Evolutionary conservation across 2,888 invertebrate genomes (phyloP).

Genomic region (Bellardia pandia): DNA sequence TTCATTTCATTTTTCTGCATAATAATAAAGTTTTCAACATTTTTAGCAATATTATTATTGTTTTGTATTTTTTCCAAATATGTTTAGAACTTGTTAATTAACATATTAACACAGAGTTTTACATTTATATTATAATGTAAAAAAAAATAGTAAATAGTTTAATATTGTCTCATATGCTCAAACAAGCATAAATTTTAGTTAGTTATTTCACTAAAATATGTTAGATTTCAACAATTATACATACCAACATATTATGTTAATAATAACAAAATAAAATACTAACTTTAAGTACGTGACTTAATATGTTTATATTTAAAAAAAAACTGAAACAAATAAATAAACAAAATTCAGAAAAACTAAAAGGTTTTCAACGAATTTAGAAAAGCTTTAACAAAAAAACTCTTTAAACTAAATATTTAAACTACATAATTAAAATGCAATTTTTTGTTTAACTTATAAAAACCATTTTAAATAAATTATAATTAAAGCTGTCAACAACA

Average conservation of each 20-base stretch:
- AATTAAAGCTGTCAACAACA: too few species aligned
- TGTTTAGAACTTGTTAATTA: slow-evolving; percentile 67
- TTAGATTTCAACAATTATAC: slow-evolving; percentile 50
- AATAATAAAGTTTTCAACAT: slow-evolving; percentile 60
- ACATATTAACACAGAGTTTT: slow-evolving; percentile 72
- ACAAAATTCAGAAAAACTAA: slow-evolving; percentile 3
- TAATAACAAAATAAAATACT: neutral
- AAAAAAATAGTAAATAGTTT: slow-evolving; percentile 33
- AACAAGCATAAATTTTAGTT: slow-evolving; percentile 64
- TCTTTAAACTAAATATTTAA: too few species aligned
- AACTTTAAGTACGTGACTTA: slow-evolving; percentile 3
- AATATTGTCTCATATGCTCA: slow-evolving; percentile 38
- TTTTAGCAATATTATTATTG: slow-evolving; percentile 26
- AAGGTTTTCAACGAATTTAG: neutral
- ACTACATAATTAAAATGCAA: neutral
- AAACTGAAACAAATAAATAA: slow-evolving; percentile 4
- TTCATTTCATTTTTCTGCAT: slow-evolving; percentile 38
- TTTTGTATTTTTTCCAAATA: slow-evolving; percentile 34
- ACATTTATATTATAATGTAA: slow-evolving; percentile 54
- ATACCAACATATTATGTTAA: neutral
- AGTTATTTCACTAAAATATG: slow-evolving; percentile 63
- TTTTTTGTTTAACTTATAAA: too few species aligned
- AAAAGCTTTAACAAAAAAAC: neutral
- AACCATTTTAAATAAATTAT: too few species aligned
- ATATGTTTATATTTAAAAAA: slow-evolving; percentile 18